Evolutionary conservation across 2,888 invertebrate genomes (phyloP), one percentile per base, ranked within the genome.

Genomic region (Agrochola lychnidis): DNA sequence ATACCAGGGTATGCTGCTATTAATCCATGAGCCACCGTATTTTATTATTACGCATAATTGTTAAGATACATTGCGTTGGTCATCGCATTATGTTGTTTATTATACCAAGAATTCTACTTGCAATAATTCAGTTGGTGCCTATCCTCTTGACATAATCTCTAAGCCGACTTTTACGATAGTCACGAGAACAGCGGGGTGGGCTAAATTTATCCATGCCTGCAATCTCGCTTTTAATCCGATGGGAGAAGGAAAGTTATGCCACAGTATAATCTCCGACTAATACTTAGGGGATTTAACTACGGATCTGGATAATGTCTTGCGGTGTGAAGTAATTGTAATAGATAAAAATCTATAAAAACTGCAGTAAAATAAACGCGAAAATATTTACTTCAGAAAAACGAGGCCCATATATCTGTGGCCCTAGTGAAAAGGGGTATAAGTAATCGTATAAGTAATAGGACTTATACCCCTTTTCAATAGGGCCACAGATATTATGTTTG

Each of bases 131-230:
- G 30, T 56, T 14, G 3, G 40, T 42, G 42, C 61, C 53, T 66
- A 66, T 51, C 42, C 53, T 48, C 62, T 62, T 22, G 70, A 70
- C 76, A 82, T 79, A 79, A 70, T 83, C 70, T 78, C 66, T 78
- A 78, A 80, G 56, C 70, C 78, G 61, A 78, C 61, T 80, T 80
- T 80, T 83, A 78, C 61, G 70, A 80, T 83, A 80, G 83, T 57
- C 66, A 61, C 36, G 22, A 67, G 78, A 70, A 77, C 78, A 83
- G 61, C 42, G 56, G 70, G 83, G 70, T 83, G 78, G 78, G 70
- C 81, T 72, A 64, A 83, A 81, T 83, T 81, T 73, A 81, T 83
- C 79, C 79, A 42, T 83, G 83, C 79, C 79, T 81, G 83, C 81
- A 83, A 83, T 81, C 81, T 81, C 36, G 83, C 83, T 51, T 48